Percentiles rank a stretch among this genome's conserved stretches.
These are phyloP conservation scores for Girardinichthys multiradiatus DNA, from an alignment of 2,113 vertebrate species.

Conservation along the genomic window DNA sequence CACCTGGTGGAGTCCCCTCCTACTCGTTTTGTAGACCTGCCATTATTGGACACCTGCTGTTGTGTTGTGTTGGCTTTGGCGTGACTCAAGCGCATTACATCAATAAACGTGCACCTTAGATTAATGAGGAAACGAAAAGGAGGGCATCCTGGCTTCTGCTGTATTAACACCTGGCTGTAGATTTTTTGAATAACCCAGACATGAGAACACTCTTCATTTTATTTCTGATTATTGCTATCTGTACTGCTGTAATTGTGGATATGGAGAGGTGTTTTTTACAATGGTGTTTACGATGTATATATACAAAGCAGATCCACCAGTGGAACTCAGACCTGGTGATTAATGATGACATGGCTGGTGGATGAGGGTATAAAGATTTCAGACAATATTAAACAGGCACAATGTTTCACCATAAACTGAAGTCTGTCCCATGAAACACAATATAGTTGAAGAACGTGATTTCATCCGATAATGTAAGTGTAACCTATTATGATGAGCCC, in stretches of 20 bases:
- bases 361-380: neutral
- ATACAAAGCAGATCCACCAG: constrained; percentile 32
- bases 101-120: constrained; percentile 51
- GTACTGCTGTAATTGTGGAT: constrained; percentile 20
- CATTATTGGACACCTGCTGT: constrained; percentile 75
- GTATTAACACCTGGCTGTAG: constrained; percentile 71
- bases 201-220: constrained; percentile 56
- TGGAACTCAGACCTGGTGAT: neutral
- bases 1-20: constrained; percentile 78
- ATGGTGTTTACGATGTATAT: constrained; percentile 42
- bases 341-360: neutral
- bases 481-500: no score
- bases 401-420: no score
- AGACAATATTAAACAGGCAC: no score
- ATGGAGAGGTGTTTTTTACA: constrained; percentile 38
- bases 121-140: constrained; percentile 72
- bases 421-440: no score
- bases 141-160: constrained; percentile 56
- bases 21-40: constrained; percentile 51
- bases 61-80: constrained; percentile 70
- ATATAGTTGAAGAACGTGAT: no score
- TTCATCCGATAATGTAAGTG: no score
- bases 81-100: constrained; percentile 73
- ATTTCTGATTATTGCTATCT: constrained; percentile 76
- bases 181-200: constrained; percentile 51